These are phyloP conservation scores for Delichon dasypus DNA, from an alignment of 2,797 vertebrate genomes.

Conservation along the genomic window DNA sequence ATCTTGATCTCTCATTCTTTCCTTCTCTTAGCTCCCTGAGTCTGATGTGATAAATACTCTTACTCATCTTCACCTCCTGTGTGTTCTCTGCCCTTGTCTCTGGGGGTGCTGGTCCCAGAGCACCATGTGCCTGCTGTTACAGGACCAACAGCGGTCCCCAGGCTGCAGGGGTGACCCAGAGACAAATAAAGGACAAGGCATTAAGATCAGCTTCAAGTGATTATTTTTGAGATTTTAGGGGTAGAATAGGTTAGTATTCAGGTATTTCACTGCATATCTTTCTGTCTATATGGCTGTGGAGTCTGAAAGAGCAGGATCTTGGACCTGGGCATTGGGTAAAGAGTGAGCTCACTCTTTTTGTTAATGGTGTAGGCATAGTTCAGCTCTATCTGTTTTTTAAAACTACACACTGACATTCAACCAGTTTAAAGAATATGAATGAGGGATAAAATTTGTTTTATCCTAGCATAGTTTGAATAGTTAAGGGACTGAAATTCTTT, in stretches of 20 bases:
- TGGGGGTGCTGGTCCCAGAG: not conserved
- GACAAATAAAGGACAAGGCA: not conserved
- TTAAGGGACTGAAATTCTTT: not conserved
- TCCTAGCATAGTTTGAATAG: not conserved
- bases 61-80: not conserved
- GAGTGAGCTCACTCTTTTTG: not conserved
- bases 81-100: not conserved
- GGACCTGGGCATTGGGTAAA: not conserved
- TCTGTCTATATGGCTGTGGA: not conserved
- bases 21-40: not conserved
- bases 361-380: not conserved
- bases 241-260: not conserved
- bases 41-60: not conserved
- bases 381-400: not conserved
- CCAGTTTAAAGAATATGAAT: not conserved
- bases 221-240: fast-evolving
- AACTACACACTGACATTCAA: not conserved
- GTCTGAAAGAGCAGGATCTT: not conserved
- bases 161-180: not conserved
- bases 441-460: not conserved
- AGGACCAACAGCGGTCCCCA: not conserved
- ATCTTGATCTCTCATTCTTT: not conserved
- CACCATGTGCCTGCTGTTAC: not conserved
- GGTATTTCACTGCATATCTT: not conserved
- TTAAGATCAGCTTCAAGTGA: not conserved